Evolutionary conservation across 2,888 invertebrate species (phyloP), one percentile per base, ranked within the genome.

Genomic region (Cerceris ruficornis): DNA sequence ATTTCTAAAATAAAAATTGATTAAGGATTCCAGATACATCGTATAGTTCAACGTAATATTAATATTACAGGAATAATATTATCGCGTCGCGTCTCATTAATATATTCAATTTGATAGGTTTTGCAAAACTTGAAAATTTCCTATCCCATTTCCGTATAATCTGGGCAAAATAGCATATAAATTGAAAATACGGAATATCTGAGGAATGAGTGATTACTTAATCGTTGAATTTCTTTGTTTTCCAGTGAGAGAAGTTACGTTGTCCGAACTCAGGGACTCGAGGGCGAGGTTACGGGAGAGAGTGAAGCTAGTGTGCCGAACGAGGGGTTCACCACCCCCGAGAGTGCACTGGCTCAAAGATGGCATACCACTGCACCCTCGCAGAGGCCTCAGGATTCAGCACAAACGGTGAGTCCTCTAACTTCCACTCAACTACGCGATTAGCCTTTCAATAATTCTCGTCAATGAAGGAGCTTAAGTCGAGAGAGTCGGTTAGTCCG

Each of bases 191-290:
- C 28, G 28, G 4, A 28, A 4, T 28, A 28, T 28, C 28, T 28
- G 2, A 28, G 4, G 28, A 28, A 28, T 28, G 28, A 28, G 28
- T 7, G n/a, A 7, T 7, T 2, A 5, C 7, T n/a, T 2, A 52
- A 52, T 52, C 8, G 0, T 28, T 28, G 28, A 52, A 7, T 15
- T 39, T 17, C 13, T 2, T 49, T 28, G 86, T 39, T 82, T 86
- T 84, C 77, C 92, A 92, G 92, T 92, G 86, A 85, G 91, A 85
- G 91, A 91, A 89, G 91, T 92, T 84, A 91, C 91, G 88, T 90
- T 92, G 89, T 92, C 92, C 85, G 92, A 92, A 87, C 91, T 92
- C 88, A 92, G 91, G 87, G 92, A 92, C 91, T 92, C 92, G 84
- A 91, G 91, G 86, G 92, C 91, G 88, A 91, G 92, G 89, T 90